Conservation (phyloP, 2,888 invertebrate genomes). For the Romanomermis culicivorax region DNA sequence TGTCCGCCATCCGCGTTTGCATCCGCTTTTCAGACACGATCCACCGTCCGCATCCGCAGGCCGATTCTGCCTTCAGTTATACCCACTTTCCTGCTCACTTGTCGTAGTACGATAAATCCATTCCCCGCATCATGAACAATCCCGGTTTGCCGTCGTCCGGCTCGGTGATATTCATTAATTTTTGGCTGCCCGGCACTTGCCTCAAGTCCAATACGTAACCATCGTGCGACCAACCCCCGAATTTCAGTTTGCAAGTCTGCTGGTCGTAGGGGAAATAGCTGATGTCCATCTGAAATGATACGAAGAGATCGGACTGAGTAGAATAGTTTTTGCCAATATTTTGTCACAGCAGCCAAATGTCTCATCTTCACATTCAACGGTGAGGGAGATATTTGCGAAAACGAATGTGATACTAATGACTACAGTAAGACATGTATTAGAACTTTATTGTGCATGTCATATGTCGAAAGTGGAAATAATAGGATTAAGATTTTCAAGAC, state of each 20-base stretch:
- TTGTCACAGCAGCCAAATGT: too few species aligned
- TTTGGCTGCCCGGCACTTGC: background rate
- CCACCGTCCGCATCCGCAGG: too few species aligned
- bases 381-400: too few species aligned
- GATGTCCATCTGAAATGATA: conserved; percentile 23
- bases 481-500: too few species aligned
- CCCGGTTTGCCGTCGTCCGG: background rate
- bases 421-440: too few species aligned
- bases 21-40: too few species aligned
- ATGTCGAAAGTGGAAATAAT: too few species aligned
- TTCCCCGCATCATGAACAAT: conserved; percentile 21
- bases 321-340: background rate
- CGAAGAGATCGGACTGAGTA: background rate
- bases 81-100: background rate
- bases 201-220: background rate
- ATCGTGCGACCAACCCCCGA: conserved; percentile 5
- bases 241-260: conserved; percentile 8
- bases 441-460: too few species aligned
- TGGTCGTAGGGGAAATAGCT: conserved; percentile 27
- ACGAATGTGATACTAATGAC: too few species aligned
- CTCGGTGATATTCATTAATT: background rate
- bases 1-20: too few species aligned
- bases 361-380: too few species aligned
- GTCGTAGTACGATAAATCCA: conserved; percentile 24
- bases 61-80: too few species aligned